phyloP scores from a whole-genome alignment of 2,888 invertebrate species.

The Bursaphelenchus okinawaensis region DNA sequence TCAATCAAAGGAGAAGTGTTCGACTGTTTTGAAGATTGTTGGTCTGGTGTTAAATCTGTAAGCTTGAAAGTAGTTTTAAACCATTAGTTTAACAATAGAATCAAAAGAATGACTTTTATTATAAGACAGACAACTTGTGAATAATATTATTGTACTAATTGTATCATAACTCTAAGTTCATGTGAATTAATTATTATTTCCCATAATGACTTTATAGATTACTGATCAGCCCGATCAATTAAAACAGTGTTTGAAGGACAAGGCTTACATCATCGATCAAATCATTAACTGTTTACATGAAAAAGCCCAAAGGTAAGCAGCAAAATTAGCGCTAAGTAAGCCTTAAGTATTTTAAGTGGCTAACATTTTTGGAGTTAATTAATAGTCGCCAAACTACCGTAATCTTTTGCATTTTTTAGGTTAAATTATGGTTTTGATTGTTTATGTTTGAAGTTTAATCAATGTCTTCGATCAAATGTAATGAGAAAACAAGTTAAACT shows the following conservation, averaged over 20 bases:
- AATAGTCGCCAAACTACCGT: too few relatives aligned
- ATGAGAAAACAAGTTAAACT: too few relatives aligned
- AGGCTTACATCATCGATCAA: slow-evolving; percentile 38
- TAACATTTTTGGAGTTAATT: too few relatives aligned
- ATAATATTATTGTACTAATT: too few relatives aligned
- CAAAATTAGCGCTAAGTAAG: background rate
- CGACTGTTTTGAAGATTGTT: slow-evolving; percentile 42
- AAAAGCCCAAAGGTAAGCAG: slow-evolving; percentile 38
- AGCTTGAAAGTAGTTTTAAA: background rate
- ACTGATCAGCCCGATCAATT: slow-evolving; percentile 35
- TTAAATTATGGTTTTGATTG: too few relatives aligned
- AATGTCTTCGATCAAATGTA: too few relatives aligned
- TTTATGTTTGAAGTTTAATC: too few relatives aligned
- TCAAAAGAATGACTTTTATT: too few relatives aligned
- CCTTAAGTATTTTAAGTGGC: slow-evolving; percentile 13
- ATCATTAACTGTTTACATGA: slow-evolving; percentile 41
- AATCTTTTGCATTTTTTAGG: too few relatives aligned
- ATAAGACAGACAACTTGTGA: too few relatives aligned
- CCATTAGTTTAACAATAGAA: too few relatives aligned
- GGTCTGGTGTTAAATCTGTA: slow-evolving; percentile 26
- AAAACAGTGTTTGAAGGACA: slow-evolving; percentile 39
- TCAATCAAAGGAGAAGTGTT: slow-evolving; percentile 35
- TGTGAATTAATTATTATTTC: too few relatives aligned
- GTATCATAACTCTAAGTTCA: background rate
- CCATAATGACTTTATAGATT: slow-evolving; percentile 26